A percentile compares a stretch with the other conserved stretches of the same genome.
Conservation (phyloP, 53 echinoderm and acorn worm species). For the Glandiceps talaboti region DNA sequence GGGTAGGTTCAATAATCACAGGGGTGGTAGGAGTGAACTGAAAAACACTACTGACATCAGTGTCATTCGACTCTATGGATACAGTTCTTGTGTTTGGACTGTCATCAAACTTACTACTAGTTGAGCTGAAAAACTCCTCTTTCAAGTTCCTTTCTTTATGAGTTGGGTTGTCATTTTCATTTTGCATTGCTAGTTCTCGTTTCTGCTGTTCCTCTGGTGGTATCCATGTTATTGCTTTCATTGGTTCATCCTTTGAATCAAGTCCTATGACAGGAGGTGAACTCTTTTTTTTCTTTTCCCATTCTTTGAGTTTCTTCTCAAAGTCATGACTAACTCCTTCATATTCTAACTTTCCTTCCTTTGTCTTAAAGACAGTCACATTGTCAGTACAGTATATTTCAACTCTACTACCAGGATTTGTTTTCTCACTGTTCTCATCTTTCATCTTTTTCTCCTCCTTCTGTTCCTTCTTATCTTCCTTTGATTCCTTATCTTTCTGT, state of each 20-base stretch:
- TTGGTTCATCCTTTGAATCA: not conserved
- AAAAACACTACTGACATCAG: not conserved
- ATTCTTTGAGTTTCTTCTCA: slow-evolving; percentile 80
- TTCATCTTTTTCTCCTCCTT: not conserved
- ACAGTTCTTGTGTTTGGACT: not conserved
- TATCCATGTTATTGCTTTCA: too few relatives aligned
- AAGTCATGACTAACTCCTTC: slow-evolving; percentile 83
- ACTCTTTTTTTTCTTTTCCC: slow-evolving; percentile 58
- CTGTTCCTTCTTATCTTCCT: too few relatives aligned
- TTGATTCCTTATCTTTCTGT: not conserved
- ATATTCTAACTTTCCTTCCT: slow-evolving; percentile 10
- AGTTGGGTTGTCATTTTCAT: not conserved
- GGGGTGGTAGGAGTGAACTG: not conserved
- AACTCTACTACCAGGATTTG: not conserved
- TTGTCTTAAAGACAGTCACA: not conserved
- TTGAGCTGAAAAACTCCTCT: not conserved
- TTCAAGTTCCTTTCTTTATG: not conserved
- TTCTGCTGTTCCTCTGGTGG: too few relatives aligned
- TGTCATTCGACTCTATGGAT: not conserved
- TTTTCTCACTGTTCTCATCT: not conserved
- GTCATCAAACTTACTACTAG: not conserved
- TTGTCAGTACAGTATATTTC: not conserved
- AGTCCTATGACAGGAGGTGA: not conserved
- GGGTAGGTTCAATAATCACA: not conserved
- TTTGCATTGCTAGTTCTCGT: not conserved